Conservation (phyloP, 2,113 vertebrate species). For the Hipposideros armiger region DNA sequence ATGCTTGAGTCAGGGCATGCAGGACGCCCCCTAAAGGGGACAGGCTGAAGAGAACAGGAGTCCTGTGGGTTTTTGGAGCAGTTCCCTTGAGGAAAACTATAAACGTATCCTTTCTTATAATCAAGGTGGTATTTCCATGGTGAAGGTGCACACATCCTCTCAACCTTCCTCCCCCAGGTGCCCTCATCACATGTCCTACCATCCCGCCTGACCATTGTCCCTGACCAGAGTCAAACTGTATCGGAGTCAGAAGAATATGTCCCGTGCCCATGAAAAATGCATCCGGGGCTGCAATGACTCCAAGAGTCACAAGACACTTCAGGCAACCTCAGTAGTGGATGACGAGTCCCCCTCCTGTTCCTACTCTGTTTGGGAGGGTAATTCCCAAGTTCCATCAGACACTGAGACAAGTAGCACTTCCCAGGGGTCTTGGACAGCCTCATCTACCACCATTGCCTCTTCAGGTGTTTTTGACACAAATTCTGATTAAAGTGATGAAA, state of each 20-base stretch:
- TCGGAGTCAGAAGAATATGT: neutral
- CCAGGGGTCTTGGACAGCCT: neutral
- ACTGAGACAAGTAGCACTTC: neutral
- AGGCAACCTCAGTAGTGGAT: neutral
- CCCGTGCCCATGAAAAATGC: accelerated
- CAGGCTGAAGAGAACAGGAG: neutral
- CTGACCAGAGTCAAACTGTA: neutral
- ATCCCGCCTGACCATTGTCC: accelerated
- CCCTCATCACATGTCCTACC: neutral
- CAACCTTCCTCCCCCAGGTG: neutral
- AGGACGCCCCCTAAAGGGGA: neutral
- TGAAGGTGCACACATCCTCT: neutral
- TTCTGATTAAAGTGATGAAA: neutral
- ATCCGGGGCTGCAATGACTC: accelerated
- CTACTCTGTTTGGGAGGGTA: neutral
- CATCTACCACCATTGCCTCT: neutral
- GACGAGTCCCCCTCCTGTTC: neutral
- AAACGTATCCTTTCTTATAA: neutral
- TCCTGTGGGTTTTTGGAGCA: neutral
- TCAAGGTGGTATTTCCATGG: neutral
- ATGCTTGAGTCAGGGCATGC: neutral
- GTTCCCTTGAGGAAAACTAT: neutral
- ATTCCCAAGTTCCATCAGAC: neutral
- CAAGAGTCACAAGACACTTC: neutral
- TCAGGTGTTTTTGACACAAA: accelerated